Evolutionary conservation across 2,888 invertebrate genomes (phyloP), one percentile per base, ranked within the genome.

Genomic region (Suillia variegata): DNA sequence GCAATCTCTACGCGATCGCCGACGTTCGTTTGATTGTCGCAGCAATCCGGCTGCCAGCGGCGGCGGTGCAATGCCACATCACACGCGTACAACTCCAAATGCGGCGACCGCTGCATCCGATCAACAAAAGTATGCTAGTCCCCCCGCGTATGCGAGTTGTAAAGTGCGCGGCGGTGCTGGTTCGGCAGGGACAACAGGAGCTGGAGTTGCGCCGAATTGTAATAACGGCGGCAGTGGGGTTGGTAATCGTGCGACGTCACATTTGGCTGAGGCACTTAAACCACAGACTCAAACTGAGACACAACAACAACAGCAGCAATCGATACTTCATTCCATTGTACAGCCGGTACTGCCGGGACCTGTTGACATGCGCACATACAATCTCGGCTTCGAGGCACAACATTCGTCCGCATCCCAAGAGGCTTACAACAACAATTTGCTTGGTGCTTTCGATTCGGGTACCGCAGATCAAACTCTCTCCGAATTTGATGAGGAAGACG

Each of bases 311-410:
- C 15, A 72, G 56, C 58, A 68, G 4, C 69, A 80, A 49, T 83
- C 83, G 47, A 75, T 84, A 17, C 84, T 87, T 62, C 83, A 84
- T 52, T 85, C 87, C 49, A 85, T 88, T 51, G 90, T 90, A 6
- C 85, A 88, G 66, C 89, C 92, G 0, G 87, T 93, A 54, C 80
- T 94, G 63, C 93, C 94, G 0, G 94, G 93, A 1, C 94, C 94
- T 0, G 94, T 94, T 0, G 93, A 94, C 77, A 94, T 94, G 94
- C 87, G 94, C 56, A 93, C 93, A 0, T 94, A 94, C 77, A 91
- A 88, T 73, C 84, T 87, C 18, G 78, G 76, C 22, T 82, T 78
- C 52, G 81, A 82, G 61, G 74, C 78, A 18, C 82, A 84, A 17
- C 78, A 84, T 56, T 85, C 85, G 64, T 83, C 83, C 4, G 75